phyloP scores from a whole-genome alignment of 2,797 vertebrate species.

The Choloepus didactylus region DNA sequence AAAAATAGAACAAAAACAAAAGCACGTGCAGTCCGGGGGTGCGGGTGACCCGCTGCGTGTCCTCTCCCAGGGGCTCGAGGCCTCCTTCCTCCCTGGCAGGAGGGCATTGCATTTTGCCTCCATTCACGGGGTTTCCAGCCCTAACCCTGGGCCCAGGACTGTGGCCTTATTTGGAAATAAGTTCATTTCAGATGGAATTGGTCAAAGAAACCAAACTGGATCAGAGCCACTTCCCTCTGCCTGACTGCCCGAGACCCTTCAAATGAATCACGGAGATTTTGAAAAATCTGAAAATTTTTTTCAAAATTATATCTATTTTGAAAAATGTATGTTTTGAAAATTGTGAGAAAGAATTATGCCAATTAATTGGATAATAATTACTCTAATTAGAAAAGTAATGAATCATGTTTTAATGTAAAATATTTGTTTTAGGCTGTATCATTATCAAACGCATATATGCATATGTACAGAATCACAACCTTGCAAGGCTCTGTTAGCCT shows the following conservation, averaged over 20 bases:
- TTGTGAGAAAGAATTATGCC: background rate
- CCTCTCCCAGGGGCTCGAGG: background rate
- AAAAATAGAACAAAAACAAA: background rate
- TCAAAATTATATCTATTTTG: too few species aligned
- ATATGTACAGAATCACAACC: background rate
- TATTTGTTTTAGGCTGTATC: background rate
- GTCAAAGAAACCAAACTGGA: too few species aligned
- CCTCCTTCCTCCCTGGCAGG: background rate
- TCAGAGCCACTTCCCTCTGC: background rate
- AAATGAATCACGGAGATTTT: background rate
- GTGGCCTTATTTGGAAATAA: too few species aligned
- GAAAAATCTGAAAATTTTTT: too few species aligned
- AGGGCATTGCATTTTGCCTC: background rate
- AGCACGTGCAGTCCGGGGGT: background rate
- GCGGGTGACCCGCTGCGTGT: too few species aligned
- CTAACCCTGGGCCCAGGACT: too few species aligned
- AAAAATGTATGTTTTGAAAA: conserved; percentile 2
- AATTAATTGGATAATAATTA: background rate
- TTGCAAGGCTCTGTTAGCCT: background rate
- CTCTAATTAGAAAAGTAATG: too few species aligned
- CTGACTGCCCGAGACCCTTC: background rate
- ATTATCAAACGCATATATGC: background rate
- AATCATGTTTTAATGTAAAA: background rate
- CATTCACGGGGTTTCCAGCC: too few species aligned
- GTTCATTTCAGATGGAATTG: too few species aligned